Evolutionary conservation across 1,140 invertebrate genomes (phyloP), one percentile per base, ranked within the genome.

Genomic region (Leptopilina clavipes): DNA sequence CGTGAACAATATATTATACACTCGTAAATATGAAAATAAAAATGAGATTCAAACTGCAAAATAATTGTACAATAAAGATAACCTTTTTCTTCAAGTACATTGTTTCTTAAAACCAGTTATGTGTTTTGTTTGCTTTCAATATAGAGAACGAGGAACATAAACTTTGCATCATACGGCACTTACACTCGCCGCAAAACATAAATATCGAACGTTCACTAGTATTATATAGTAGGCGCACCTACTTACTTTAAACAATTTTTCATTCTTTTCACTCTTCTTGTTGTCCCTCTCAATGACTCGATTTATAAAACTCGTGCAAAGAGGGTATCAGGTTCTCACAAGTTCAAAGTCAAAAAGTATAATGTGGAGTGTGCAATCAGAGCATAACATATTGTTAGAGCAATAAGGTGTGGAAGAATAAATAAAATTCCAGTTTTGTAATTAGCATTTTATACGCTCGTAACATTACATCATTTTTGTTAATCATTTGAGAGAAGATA

Each of bases 281-380:
- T 65, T 65, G 59, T 65, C 59, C 59, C 25, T 31, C 25, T 65
- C 59, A 31, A 65, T 65, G 59, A 65, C 14, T 65, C 25, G 59
- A 65, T 65, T 19, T 31, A 65, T 25, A 65, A 37, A 65, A 65
- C 59, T 65, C 14, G 59, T 37, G 59, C 25, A 65, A 40, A 8
- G 37, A 40, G 9, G 37, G 59, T 65, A 65, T 65, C 59, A 65
- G 22, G 59, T 65, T 65, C 22, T 65, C 11, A n/a, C 59, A 65
- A 65, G 59, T 65, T 65, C 59, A 65, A 65, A 65, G 59, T 65
- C 59, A 65, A 65, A 65, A 65, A 31, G 59, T 31, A 65, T 65
- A 31, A 65, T 31, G 7, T 40, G 7, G n/a, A 0, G 59, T 22
- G 6, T 65, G 14, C 22, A 31, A 65, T 65, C 22, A 65, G 59